Conservation (phyloP, 1,140 invertebrate species). For the Formica exsecta region DNA sequence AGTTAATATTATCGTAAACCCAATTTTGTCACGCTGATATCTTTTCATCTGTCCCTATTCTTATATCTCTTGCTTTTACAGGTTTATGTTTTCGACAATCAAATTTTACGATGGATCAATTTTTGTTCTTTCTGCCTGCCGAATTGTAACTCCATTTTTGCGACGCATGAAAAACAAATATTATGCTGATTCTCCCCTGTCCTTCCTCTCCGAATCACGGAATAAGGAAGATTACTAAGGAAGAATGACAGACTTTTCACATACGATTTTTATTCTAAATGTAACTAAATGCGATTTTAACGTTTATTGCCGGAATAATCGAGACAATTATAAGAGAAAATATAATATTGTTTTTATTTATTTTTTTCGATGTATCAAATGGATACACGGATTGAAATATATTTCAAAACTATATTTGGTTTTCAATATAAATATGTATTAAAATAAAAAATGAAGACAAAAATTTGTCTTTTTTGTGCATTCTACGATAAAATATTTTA, state of each 20-base stretch:
- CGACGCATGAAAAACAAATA: slow-evolving; percentile 5
- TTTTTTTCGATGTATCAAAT: background rate
- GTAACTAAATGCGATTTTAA: no score
- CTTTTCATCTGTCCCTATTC: background rate
- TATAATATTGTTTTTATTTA: background rate
- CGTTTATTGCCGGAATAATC: background rate
- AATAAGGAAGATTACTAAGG: background rate
- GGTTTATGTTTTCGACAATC: slow-evolving; percentile 5
- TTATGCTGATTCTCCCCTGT: background rate
- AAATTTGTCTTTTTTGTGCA: background rate
- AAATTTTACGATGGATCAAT: slow-evolving; percentile 38
- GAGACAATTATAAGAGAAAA: background rate
- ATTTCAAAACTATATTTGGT: background rate
- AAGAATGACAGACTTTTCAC: slow-evolving; percentile 8
- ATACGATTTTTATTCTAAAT: background rate
- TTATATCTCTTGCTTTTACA: background rate
- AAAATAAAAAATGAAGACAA: background rate
- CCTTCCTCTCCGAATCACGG: background rate
- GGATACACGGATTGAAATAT: background rate
- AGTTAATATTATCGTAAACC: background rate
- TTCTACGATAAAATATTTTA: slow-evolving; percentile 4
- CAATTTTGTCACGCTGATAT: slow-evolving; percentile 11
- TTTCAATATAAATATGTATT: background rate
- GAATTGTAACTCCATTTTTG: background rate
- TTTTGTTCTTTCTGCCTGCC: slow-evolving; percentile 8